Evolutionary conservation across 2,888 invertebrate genomes (phyloP), one percentile per base, ranked within the genome.

Genomic region (Graphium colonna): DNA sequence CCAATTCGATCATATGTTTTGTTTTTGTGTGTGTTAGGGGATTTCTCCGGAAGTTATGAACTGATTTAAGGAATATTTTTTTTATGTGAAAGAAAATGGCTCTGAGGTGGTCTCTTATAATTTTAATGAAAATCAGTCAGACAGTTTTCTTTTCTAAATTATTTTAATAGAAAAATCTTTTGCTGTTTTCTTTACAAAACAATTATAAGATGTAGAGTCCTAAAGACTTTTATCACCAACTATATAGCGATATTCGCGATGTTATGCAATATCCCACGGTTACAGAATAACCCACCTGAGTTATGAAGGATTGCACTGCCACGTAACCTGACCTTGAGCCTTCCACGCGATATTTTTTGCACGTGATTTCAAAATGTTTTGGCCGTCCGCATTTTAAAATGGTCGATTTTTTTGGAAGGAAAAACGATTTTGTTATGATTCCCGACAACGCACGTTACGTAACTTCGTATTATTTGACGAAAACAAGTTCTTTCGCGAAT

Each of bases 351-450:
- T 31, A 49, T 49, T 50, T 45, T 50, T 45, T 41, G 49, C 45
- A 54, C 54, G 45, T 49, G 49, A 54, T 41, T 7, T 12, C 15
- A 17, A 51, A 48, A 53, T 43, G 41, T 42, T 52, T 38, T 38
- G 36, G 43, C 15, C 21, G 42, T 21, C 42, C 47, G 36, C 17
- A 18, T 39, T 47, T 44, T 51, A 41, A 47, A 8, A 52, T 36
- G 31, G 33, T 21, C 18, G 31, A 15, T 33, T 43, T 48, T 43
- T 21, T 38, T 5, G 39, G 15, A n/a, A 13, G 31, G 36, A 12
- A 49, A 48, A 53, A 45, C 43, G 39, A 49, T 49, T 39, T 15
- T 45, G 41, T 45, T 49, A 48, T 53, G 39, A 45, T 44, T 33
- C 15, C 38, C 28, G 44, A 49, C 15, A 44, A 43, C 3, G 31